These are phyloP conservation scores for Sapayoa aenigma DNA, from an alignment of 2,113 vertebrate species.

Conservation along the genomic window DNA sequence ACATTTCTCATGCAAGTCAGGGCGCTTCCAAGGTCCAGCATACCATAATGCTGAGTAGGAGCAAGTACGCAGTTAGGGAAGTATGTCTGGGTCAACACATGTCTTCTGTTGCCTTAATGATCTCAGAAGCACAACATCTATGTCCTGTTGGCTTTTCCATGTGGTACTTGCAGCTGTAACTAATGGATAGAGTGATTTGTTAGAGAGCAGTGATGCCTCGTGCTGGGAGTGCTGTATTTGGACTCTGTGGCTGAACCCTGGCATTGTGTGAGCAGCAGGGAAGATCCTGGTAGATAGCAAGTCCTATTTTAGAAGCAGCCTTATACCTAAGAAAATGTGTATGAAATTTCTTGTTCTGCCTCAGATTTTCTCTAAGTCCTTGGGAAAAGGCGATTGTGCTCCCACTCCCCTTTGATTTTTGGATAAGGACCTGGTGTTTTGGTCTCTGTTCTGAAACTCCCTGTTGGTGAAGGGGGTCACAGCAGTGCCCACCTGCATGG, in stretches of 20 bases:
- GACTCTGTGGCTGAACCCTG: accelerated
- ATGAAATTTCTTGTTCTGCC: neutral
- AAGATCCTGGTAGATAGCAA: neutral
- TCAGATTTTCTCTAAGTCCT: neutral
- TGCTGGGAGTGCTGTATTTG: neutral
- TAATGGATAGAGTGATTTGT: neutral
- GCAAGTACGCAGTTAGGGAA: constrained; percentile 59
- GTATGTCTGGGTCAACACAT: constrained; percentile 68
- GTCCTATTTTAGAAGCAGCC: neutral
- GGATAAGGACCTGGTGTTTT: neutral
- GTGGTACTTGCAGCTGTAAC: neutral
- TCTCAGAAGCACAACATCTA: constrained; percentile 52
- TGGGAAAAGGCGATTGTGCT: neutral
- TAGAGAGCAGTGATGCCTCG: neutral
- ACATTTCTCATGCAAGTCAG: constrained; percentile 54
- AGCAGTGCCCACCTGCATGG: neutral
- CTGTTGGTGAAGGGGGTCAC: neutral
- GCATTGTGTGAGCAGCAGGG: accelerated
- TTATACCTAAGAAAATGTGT: neutral
- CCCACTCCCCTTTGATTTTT: neutral
- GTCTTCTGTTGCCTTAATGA: constrained; percentile 55
- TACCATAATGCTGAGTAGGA: constrained; percentile 63
- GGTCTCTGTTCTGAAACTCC: neutral
- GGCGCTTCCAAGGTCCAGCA: constrained; percentile 58
- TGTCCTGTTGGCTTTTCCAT: constrained; percentile 10